Evolutionary conservation across 2,113 vertebrate genomes (phyloP).

Genomic region (Hepsetus odoe): DNA sequence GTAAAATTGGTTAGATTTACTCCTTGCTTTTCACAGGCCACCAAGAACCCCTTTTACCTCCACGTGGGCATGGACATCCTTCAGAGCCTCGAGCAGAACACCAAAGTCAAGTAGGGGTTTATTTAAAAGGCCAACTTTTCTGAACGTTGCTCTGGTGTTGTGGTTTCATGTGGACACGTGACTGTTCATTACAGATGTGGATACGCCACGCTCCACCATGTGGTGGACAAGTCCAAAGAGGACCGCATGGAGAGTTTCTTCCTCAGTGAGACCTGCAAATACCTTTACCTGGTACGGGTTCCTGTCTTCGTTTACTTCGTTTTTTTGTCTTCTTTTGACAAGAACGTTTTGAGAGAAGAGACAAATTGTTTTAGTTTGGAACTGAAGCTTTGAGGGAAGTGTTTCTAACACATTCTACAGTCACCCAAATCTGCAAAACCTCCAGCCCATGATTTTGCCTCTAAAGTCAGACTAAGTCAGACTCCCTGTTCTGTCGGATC

Average conservation of each 20-base stretch:
- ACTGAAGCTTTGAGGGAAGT: no score
- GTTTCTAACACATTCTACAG: no score
- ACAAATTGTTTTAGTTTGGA: no score
- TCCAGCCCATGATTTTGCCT: no score
- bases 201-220: constrained; percentile 95
- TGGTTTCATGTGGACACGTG: constrained; percentile 13
- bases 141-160: background rate
- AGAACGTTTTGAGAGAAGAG: no score
- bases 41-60: constrained; percentile 98
- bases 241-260: constrained; percentile 99
- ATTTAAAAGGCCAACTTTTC: background rate
- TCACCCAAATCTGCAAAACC: no score
- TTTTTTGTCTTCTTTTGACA: no score
- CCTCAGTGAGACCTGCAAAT: constrained; percentile 98
- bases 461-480: no score
- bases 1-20: background rate
- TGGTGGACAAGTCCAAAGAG: constrained; percentile 96
- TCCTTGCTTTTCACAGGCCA: constrained; percentile 78
- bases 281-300: constrained; percentile 87
- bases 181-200: constrained; percentile 82
- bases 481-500: no score
- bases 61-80: constrained; percentile 99
- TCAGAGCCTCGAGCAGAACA: constrained; percentile 94
- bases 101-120: constrained; percentile 87
- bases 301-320: no score